A percentile compares a stretch with the other conserved stretches of the same genome.
Conservation (phyloP, 23 tunicate species). For the Halocynthia roretzi region DNA sequence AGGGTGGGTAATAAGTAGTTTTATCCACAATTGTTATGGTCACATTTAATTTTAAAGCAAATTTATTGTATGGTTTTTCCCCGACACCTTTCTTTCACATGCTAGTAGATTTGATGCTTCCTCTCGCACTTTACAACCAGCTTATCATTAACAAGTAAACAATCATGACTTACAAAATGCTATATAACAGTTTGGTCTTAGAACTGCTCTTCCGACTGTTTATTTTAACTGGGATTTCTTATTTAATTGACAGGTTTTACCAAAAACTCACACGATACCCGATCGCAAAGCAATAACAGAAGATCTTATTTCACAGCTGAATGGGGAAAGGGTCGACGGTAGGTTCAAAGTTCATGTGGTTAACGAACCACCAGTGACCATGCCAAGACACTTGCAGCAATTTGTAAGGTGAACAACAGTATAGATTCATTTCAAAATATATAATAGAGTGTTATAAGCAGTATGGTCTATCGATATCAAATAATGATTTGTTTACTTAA, state of each 20-base stretch:
- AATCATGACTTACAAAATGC: too few relatives aligned
- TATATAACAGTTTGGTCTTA: too few relatives aligned
- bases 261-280: background rate
- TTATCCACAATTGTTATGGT: too few relatives aligned
- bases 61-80: too few relatives aligned
- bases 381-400: background rate
- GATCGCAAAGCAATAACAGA: background rate
- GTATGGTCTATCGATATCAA: background rate
- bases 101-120: too few relatives aligned
- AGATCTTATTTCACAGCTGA: constrained; percentile 2
- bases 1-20: too few relatives aligned
- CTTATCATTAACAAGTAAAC: too few relatives aligned
- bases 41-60: too few relatives aligned
- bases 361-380: constrained; percentile 1
- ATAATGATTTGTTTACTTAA: background rate
- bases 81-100: too few relatives aligned
- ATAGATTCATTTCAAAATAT: background rate
- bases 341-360: background rate
- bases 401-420: background rate
- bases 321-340: background rate
- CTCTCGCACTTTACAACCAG: too few relatives aligned
- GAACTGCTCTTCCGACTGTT: too few relatives aligned
- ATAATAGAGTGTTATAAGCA: too few relatives aligned
- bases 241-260: constrained; percentile 3
- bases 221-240: background rate